Evolutionary conservation across 2,113 vertebrate species (phyloP), one percentile per base, ranked within the genome.

Genomic region (Proterorhinus semilunaris): DNA sequence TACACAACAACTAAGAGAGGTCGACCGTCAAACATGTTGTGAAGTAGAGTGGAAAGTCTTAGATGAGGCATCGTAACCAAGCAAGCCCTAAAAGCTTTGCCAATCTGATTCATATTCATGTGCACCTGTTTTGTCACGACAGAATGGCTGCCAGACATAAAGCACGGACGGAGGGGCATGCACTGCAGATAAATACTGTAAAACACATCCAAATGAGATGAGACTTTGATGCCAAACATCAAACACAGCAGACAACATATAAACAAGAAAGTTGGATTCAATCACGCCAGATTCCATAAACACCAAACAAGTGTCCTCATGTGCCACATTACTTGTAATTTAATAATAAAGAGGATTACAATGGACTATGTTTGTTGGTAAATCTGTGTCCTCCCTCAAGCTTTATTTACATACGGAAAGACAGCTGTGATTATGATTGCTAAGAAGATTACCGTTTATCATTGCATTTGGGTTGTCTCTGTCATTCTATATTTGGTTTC

Each of bases 31-130:
- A 75, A 58, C 43, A 51, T n/a, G 74, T 47, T 66, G 57, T 36
- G 21, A 63, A 77, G 58, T 61, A n/a, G 58, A 44, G 58, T 61
- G 58, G 42, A 61, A 61, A 59, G 27, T 59, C 57, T 59, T 42
- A 59, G 42, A 61, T 61, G 58, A 61, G 42, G 58, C 42, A 8
- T 2, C 4, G 42, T 44, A 61, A 61, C 42, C 12, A 44, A 61
- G 58, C 55, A 49, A 66, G 61, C 65, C 74, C 62, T 82, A 48
- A 79, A 80, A 82, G 82, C 72, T 62, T 36, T 54, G 65, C 68
- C 5, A 51, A 71, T 68, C 86, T 85, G 75, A 75, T 88, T 88
- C 81, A 88, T 87, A 87, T 87, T 88, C 83, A 89, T 87, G 67
- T 76, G 79, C 82, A 88, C 81, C 84, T 89, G 83, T 71, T 83